Evolutionary conservation across 2,113 vertebrate genomes (phyloP).

Genomic region (Chelonoidis abingdonii): DNA sequence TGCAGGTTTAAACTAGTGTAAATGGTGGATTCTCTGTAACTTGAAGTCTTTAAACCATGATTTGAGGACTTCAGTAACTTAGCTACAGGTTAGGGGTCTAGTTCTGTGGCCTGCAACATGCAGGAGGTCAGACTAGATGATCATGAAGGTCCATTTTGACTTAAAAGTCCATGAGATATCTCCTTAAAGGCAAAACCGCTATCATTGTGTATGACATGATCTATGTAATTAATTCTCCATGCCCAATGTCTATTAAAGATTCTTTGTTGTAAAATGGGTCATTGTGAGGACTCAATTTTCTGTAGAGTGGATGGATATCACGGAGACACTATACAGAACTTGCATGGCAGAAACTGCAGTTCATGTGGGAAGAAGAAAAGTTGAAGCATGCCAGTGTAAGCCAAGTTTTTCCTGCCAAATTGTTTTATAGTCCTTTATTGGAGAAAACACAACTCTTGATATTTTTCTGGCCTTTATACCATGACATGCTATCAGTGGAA

Average conservation of each 20-base stretch:
- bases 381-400: neutral
- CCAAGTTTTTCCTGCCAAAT: neutral
- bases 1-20: too few species aligned
- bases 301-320: neutral
- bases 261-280: neutral
- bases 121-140: too few species aligned
- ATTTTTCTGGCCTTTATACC: neutral
- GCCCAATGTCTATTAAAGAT: neutral
- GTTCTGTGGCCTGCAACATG: too few species aligned
- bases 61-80: too few species aligned
- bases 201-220: too few species aligned
- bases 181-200: too few species aligned
- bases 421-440: neutral
- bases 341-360: neutral
- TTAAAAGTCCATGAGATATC: too few species aligned
- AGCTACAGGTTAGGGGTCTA: too few species aligned
- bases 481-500: neutral
- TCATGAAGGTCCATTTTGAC: too few species aligned
- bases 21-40: too few species aligned
- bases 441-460: neutral
- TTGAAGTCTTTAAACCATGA: too few species aligned
- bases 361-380: neutral
- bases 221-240: neutral
- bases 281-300: neutral
- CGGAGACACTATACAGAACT: neutral